Evolutionary conservation across 2,797 vertebrate species (phyloP), one percentile per base, ranked within the genome.

Genomic region (Protonibea diacanthus): DNA sequence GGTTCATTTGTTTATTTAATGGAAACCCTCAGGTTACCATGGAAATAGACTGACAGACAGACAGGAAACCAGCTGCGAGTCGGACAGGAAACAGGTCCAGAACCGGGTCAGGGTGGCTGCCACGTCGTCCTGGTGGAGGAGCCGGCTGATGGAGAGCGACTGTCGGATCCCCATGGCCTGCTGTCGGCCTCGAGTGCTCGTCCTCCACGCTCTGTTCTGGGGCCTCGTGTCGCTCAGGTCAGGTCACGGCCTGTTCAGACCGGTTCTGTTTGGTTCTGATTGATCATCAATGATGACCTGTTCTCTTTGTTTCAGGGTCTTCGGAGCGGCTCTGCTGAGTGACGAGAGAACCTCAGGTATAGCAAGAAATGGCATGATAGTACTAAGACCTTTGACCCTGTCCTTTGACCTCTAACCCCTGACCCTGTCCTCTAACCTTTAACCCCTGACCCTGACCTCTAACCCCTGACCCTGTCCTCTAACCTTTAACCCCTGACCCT

Each of bases 181-280:
- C 69, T 92, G 95, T 62, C 91, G 95, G 56, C 95, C 95, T 1
- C 76, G 94, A 45, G 76, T 93, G 4, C 91, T 96, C 25, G 80
- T 92, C 59, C 84, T 96, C 23, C 94, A 95, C 18, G 91, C 92
- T 6, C 87, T 96, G 6, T 95, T 96, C 81, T 96, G 95, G 95
- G 94, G 93, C 4, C 87, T 96, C 0, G 93, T 96, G 27, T 95
- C 94, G 2, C 92, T 95, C 63, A 93, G 95, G 95, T 95, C 15
- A 83, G 91, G 7, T 33, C 33, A 33, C 8, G 8, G 33, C 33
- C 33, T 2, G 0, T 33, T 9, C 33, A 33, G 33, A 33, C 33
- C 8, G 8, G 33, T 33, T 33, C 33, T 33, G 33, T 9, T 33
- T 33, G 33, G 33, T 33, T 33, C 33, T 33, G 33, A 33, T 33